Percentiles rank a stretch among this genome's conserved stretches.
phyloP scores from a whole-genome alignment of 2,888 invertebrate species.

The Polydrusus pterygomalis region DNA sequence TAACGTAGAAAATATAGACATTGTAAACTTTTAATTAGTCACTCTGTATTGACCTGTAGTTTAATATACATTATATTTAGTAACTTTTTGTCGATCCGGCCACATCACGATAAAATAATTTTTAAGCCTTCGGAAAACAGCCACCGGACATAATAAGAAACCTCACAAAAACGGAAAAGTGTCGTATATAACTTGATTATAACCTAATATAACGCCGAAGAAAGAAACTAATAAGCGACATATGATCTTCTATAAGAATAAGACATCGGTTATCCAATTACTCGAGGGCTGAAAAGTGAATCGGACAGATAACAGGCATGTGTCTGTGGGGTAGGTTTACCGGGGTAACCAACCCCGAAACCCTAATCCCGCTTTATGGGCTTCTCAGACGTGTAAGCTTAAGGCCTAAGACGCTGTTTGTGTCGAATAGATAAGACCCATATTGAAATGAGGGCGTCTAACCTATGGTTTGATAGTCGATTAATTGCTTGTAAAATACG shows the following conservation, averaged over 20 bases:
- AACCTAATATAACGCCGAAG: conserved; percentile 32
- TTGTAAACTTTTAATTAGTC: too few relatives aligned
- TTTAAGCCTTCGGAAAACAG: neutral
- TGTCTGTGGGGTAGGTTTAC: conserved; percentile 63
- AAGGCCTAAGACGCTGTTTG: conserved; percentile 58
- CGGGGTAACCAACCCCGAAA: conserved; percentile 68
- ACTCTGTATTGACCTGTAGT: too few relatives aligned
- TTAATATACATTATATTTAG: too few relatives aligned
- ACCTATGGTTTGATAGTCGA: conserved; percentile 30
- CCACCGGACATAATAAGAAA: conserved; percentile 39
- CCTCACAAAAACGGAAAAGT: conserved; percentile 38
- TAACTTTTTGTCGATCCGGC: too few relatives aligned
- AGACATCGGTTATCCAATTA: conserved; percentile 70
- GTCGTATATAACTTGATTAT: conserved; percentile 48
- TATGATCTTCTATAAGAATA: conserved; percentile 67
- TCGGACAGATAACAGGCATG: conserved; percentile 44
- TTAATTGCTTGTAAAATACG: conserved; percentile 34
- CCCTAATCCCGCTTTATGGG: conserved; percentile 65
- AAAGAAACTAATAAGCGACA: conserved; percentile 68
- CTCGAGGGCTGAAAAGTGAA: conserved; percentile 60
- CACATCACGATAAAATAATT: too few relatives aligned
- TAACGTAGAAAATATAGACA: too few relatives aligned
- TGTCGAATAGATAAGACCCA: conserved; percentile 36
- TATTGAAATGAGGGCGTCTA: conserved; percentile 40
- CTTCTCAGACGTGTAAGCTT: conserved; percentile 66